Base-by-base conservation (phyloP, 2,113 vertebrate species). In the Xiphophorus hellerii region DNA sequence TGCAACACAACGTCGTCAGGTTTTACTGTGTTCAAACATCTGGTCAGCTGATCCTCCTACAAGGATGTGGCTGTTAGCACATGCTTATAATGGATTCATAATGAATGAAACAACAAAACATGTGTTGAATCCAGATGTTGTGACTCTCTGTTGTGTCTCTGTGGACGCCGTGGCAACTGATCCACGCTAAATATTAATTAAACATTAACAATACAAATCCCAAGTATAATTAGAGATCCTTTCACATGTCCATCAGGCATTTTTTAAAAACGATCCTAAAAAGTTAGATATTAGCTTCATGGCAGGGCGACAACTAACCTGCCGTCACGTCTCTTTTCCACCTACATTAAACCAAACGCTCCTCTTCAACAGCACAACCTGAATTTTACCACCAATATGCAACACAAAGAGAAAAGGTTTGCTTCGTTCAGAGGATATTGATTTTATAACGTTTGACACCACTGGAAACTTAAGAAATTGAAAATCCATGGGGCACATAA, bases 61-160 rank as follows among this genome's bases (percentile, higher is more conserved):
- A 62, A 54, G 29, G n/a, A 51, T 42, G 22, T 69, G 66, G 60
- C 66, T 69, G 67, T 42, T 35, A 8, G 61, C 25, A 62, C 51
- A 39, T 48, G 25, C 63, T 68, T 58, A 63, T 71, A 39, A 66
- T 68, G 20, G 25, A 72, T 72, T 68, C 58, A 76, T 76, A 69
- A 63, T 68, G 74, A 76, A 81, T 27, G 62, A 54, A 81, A 63
- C 39, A 8, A 1, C 33, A 51, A 37, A 68, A 71, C 73, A 76
- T 67, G 74, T 81, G 62, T 15, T 76, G 74, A 81, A 51, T 37
- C 48, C 69, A 81, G 73, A 17, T 68, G 79, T 76, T 37, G 48
- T 17, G 22, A 71, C 61, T 62, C 64, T 11, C 27, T 71, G 33
- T 9, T 35, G 27, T 35, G 66, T 76, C 37, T 68, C 48, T 73